A percentile compares a stretch with the other conserved stretches of the same genome.
phyloP scores from a whole-genome alignment of 2,888 invertebrate genomes.

The Phoenoteleia sp. region DNA sequence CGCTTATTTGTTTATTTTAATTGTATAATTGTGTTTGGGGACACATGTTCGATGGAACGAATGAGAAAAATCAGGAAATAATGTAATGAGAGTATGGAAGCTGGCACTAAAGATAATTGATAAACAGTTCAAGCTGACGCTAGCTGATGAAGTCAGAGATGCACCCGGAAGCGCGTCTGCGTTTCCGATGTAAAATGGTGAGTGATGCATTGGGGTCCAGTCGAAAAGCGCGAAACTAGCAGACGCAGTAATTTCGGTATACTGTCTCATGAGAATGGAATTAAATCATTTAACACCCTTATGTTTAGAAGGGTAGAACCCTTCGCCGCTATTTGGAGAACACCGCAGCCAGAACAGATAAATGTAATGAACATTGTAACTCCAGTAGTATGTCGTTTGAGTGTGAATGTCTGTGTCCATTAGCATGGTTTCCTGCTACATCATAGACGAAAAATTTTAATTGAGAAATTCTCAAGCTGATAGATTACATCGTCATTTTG shows the following conservation, averaged over 20 bases:
- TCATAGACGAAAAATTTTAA: constrained; percentile 67
- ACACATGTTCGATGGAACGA: background rate
- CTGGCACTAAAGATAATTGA: constrained; percentile 69
- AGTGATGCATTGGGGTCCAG: constrained; percentile 69
- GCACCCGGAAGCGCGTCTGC: constrained; percentile 70
- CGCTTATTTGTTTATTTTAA: too few species aligned
- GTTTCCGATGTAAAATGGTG: constrained; percentile 71
- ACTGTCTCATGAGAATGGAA: constrained; percentile 82
- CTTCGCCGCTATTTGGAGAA: constrained; percentile 78
- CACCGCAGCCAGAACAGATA: constrained; percentile 81
- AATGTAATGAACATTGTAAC: constrained; percentile 85
- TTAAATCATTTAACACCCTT: constrained; percentile 86
- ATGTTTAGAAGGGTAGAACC: constrained; percentile 77
- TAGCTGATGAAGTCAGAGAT: constrained; percentile 60
- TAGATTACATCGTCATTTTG: constrained; percentile 40
- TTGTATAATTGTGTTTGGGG: constrained; percentile 32
- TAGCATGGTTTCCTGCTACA: constrained; percentile 67
- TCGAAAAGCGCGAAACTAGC: constrained; percentile 79
- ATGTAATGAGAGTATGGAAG: constrained; percentile 28
- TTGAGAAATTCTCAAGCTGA: constrained; percentile 57
- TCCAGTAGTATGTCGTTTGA: constrained; percentile 79
- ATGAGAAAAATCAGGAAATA: constrained; percentile 45
- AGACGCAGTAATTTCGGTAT: constrained; percentile 83
- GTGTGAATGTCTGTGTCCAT: constrained; percentile 80
- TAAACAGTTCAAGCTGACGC: constrained; percentile 55